A percentile compares a stretch with the other conserved stretches of the same genome.
phyloP scores from a whole-genome alignment of 1,140 invertebrate genomes.

The Micrasema minimum region DNA sequence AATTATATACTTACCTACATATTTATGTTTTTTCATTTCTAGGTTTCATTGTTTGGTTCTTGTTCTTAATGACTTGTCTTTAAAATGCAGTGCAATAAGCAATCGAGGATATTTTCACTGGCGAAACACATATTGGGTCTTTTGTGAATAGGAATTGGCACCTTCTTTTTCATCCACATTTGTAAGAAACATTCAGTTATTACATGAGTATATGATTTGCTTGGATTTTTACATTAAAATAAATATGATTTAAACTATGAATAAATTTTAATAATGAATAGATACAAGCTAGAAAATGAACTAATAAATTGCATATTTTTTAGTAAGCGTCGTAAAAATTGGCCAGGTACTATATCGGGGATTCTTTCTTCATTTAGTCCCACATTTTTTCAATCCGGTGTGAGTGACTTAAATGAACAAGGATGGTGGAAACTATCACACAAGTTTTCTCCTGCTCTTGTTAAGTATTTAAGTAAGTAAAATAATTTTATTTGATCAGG shows the following conservation, averaged over 20 bases:
- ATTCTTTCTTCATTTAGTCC: constrained; percentile 44
- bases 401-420: constrained; percentile 41
- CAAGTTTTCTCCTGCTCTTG: constrained; percentile 45
- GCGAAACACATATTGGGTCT: constrained; percentile 45
- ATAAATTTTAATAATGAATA: no score
- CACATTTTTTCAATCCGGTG: constrained; percentile 49
- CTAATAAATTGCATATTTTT: no score
- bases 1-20: no score
- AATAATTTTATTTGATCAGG: neutral
- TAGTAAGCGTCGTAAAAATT: constrained; percentile 49
- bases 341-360: constrained; percentile 41
- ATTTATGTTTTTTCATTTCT: constrained; percentile 37
- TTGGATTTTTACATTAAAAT: no score
- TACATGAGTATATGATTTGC: no score
- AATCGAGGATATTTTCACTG: constrained; percentile 51
- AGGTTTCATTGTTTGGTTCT: constrained; percentile 44
- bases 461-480: constrained; percentile 46
- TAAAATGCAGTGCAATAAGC: constrained; percentile 44
- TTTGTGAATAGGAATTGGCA: constrained; percentile 48
- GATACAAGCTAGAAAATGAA: no score
- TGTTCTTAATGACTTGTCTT: constrained; percentile 43
- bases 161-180: constrained; percentile 44
- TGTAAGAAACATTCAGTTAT: no score
- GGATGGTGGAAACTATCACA: constrained; percentile 51
- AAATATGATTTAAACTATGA: no score